These are phyloP conservation scores for Lochmaea capreae DNA, from an alignment of 2,888 invertebrate genomes.

Conservation along the genomic window DNA sequence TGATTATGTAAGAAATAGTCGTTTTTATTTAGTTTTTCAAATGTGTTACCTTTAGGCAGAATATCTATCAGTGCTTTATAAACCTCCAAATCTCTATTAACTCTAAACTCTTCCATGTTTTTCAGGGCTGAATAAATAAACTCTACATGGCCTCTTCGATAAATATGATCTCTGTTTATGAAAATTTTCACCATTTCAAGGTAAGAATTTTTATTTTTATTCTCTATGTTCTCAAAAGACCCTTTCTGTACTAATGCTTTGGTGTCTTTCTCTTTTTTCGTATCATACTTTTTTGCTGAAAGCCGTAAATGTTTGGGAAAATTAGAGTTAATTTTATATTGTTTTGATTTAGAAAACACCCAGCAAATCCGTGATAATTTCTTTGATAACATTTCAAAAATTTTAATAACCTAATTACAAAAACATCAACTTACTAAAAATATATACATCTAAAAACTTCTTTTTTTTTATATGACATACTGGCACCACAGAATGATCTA, in stretches of 20 bases:
- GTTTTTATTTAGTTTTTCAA: not conserved
- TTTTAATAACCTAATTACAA: not conserved
- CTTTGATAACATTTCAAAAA: constrained; percentile 29
- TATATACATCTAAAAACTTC: constrained; percentile 3
- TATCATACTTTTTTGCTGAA: constrained; percentile 34
- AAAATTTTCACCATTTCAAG: constrained; percentile 82
- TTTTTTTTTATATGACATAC: not conserved
- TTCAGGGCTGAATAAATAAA: constrained; percentile 92
- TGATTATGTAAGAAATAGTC: not conserved
- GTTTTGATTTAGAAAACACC: constrained; percentile 18
- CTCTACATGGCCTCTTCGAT: constrained; percentile 89
- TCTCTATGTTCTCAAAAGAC: constrained; percentile 67
- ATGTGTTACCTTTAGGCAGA: constrained; percentile 77
- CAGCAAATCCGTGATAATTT: constrained; percentile 18
- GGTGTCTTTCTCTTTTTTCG: constrained; percentile 34
- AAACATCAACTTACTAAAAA: constrained; percentile 1
- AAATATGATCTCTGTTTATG: constrained; percentile 71
- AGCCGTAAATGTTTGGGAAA: constrained; percentile 33
- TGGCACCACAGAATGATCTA: too few species aligned
- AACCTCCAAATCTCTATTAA: constrained; percentile 85
- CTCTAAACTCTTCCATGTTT: constrained; percentile 90
- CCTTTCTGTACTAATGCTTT: constrained; percentile 65
- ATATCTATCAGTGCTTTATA: constrained; percentile 89
- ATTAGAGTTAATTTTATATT: constrained; percentile 16
- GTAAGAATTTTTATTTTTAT: constrained; percentile 77